phyloP scores from a whole-genome alignment of 2,113 vertebrate genomes.

The Nematolebias whitei region DNA sequence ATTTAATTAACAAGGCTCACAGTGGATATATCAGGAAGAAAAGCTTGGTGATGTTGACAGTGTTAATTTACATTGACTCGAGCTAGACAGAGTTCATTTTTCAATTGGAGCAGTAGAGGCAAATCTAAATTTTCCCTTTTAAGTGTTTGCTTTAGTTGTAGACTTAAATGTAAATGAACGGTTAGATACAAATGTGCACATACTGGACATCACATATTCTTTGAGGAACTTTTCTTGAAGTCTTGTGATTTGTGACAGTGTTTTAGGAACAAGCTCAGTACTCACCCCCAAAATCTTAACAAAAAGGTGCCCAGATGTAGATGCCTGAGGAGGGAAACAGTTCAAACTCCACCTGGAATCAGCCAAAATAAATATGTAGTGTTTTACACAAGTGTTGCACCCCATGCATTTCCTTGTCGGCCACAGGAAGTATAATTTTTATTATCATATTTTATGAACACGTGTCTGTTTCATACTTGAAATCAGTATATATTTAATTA shows the following conservation, averaged over 20 bases:
- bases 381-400: constrained; percentile 36
- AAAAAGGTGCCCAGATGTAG: constrained; percentile 62
- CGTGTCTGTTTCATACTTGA: constrained; percentile 70
- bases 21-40: constrained; percentile 48
- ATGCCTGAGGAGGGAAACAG: constrained; percentile 66
- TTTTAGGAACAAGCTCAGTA: constrained; percentile 27
- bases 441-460: constrained; percentile 70
- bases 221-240: constrained; percentile 10
- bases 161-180: constrained; percentile 10
- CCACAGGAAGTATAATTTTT: constrained; percentile 59
- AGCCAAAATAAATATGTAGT: constrained; percentile 18
- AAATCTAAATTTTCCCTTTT: neutral
- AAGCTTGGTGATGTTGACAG: constrained; percentile 64
- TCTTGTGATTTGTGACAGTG: constrained; percentile 18
- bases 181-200: constrained; percentile 29
- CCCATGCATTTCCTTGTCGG: constrained; percentile 41
- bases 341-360: constrained; percentile 38
- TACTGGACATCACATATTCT: constrained; percentile 8
- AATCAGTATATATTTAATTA: constrained; percentile 70
- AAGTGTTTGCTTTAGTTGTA: constrained; percentile 3
- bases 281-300: constrained; percentile 68
- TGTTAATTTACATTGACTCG: constrained; percentile 23
- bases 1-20: constrained; percentile 67
- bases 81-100: constrained; percentile 7
- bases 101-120: constrained; percentile 1